These are phyloP conservation scores for Peromyscus aztecus DNA, from an alignment of 2,797 vertebrate species.

Conservation along the genomic window DNA sequence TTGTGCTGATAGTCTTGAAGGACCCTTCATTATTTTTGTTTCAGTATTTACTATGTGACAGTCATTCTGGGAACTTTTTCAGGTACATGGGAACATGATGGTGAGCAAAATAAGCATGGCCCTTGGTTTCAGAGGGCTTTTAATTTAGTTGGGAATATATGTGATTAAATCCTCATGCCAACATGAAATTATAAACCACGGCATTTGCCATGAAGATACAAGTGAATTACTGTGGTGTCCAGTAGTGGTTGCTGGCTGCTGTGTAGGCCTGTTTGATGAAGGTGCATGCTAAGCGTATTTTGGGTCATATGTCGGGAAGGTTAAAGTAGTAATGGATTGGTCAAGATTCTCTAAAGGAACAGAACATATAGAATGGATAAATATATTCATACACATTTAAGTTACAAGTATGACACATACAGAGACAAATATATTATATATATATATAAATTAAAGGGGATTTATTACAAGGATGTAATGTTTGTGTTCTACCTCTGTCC, in stretches of 20 bases:
- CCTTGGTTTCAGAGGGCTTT: background rate
- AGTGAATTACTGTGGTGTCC: background rate
- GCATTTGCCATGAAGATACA: background rate
- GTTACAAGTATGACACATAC: background rate
- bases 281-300: accelerated
- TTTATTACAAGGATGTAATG: background rate
- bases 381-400: background rate
- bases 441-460: background rate
- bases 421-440: background rate
- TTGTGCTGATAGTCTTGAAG: background rate
- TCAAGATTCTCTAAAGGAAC: background rate
- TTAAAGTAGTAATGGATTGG: background rate
- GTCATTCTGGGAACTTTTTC: background rate
- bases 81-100: background rate
- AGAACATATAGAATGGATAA: background rate
- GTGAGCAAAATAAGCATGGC: background rate
- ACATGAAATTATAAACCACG: background rate
- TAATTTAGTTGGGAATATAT: background rate
- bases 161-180: background rate
- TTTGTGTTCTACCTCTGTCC: background rate
- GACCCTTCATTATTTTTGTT: background rate
- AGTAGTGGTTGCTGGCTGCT: too few relatives aligned
- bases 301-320: background rate
- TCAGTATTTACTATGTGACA: background rate
- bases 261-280: background rate